phyloP scores from a whole-genome alignment of 2,113 vertebrate genomes.

The Mus musculus region GRCm39 chr10:26413001-26413500 shows the following conservation, averaged over 20 bases:
- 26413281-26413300: not conserved
- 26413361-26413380: conserved; percentile 34
- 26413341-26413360: conserved; percentile 34
- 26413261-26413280: not conserved
- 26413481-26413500: not conserved
- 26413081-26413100: conserved; percentile 26
- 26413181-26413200: not conserved
- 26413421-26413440: not conserved
- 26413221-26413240: not conserved
- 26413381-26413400: not conserved
- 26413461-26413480: not conserved
- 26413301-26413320: not conserved
- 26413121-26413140: not conserved
- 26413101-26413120: not conserved
- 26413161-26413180: not conserved
- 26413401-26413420: conserved; percentile 25
- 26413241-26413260: not conserved
- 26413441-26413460: not conserved
- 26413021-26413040: not conserved
- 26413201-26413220: not conserved
- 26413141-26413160: conserved; percentile 2
- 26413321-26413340: conserved; percentile 22
- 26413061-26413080: not conserved
- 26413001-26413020: not conserved
- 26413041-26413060: conserved; percentile 50